Base-by-base conservation (phyloP, 2,888 invertebrate genomes). In the Caradrina kadenii region DNA sequence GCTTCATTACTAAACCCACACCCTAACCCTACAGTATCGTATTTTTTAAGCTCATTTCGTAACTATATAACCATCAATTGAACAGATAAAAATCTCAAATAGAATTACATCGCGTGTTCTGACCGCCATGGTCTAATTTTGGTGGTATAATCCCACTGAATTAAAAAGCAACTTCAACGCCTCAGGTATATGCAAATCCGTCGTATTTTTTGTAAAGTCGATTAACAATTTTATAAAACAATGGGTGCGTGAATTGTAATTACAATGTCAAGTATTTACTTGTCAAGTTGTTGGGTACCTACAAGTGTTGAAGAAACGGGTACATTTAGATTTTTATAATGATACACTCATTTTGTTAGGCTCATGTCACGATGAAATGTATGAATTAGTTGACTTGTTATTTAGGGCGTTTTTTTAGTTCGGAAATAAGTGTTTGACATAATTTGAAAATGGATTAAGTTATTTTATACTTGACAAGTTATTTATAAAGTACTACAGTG, bases 11-110 rank as follows among this genome's bases (percentile, higher is more conserved):
- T 69, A 70, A 74, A 65, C 73, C 74, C 63, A 66, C 69, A 58
- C 45, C 72, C 77, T 80, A 90, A 90, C 87, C 89, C 89, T 86
- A 85, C 70, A 81, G 77, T 87, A 87, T 87, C 85, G 88, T 89
- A 88, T 88, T 90, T 90, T 92, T 92, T 89, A 87, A 89, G 91
- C 88, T 88, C 86, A 90, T 91, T 93, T 90, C 90, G 90, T 92
- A 91, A 93, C 91, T 88, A 90, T 91, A 93, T 91, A 93, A 93
- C 93, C 92, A 93, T 92, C 93, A 93, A 94, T 94, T 93, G 94
- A 91, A 89, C 91, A 93, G 94, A 94, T 94, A 93, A 90, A 85
- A 86, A 94, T 94, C 94, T 92, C 81, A 86, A 87, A 89, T 85
- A 87, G 87, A 91, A 91, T 90, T 90, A 91, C 91, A 89, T 93